Percentiles rank a stretch among this genome's conserved stretches.
These are phyloP conservation scores for Anoplius nigerrimus DNA, from an alignment of 2,888 invertebrate genomes.

Conservation along the genomic window DNA sequence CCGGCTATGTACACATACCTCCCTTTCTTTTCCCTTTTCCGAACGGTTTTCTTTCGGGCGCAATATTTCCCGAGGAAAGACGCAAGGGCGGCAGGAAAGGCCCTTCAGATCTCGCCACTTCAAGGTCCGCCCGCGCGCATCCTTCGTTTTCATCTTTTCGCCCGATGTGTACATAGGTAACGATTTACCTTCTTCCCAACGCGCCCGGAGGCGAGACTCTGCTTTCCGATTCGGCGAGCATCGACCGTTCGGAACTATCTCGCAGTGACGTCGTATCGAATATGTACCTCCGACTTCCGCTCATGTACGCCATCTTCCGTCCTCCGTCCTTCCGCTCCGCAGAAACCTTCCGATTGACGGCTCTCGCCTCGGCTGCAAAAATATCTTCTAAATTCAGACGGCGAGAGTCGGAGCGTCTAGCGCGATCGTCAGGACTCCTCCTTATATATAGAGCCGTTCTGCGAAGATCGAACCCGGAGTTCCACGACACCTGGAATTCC, in stretches of 20 bases:
- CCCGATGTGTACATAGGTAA: conserved; percentile 42
- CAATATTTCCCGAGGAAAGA: conserved; percentile 7
- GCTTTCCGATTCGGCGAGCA: conserved; percentile 32
- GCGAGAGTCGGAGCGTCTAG: too few relatives aligned
- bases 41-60: not conserved
- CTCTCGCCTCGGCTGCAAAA: conserved; percentile 7
- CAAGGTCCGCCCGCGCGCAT: conserved; percentile 31
- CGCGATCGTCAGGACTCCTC: too few relatives aligned
- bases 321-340: not conserved
- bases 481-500: conserved; percentile 43
- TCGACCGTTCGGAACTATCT: not conserved
- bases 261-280: not conserved
- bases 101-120: conserved; percentile 5
- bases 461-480: conserved; percentile 29
- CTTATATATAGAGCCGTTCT: not conserved
- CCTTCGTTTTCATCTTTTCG: conserved; percentile 11
- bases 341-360: too few relatives aligned
- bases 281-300: not conserved
- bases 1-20: not conserved
- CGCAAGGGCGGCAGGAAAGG: not conserved
- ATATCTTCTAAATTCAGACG: conserved; percentile 26
- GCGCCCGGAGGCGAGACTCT: conserved; percentile 19
- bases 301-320: conserved; percentile 18
- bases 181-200: conserved; percentile 44
- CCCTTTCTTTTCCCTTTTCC: not conserved